A percentile compares a stretch with the other conserved stretches of the same genome.
These are phyloP conservation scores for Agrilus cyanescens DNA, from an alignment of 2,888 invertebrate species.

Conservation along the genomic window DNA sequence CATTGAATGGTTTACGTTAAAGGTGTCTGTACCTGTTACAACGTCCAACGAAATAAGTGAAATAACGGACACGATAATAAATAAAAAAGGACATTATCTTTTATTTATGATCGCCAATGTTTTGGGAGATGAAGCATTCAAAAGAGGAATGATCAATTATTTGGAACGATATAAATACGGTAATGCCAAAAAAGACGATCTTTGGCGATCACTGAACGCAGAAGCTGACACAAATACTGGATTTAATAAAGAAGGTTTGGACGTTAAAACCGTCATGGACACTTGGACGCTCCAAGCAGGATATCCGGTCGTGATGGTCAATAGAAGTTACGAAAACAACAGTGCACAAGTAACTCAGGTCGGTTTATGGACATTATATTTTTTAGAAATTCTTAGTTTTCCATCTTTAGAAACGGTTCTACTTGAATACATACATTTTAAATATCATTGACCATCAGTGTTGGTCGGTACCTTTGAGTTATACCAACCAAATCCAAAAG, in stretches of 20 bases:
- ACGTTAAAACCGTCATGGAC: constrained; percentile 68
- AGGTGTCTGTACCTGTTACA: constrained; percentile 58
- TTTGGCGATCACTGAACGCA: constrained; percentile 64
- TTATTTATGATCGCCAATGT: constrained; percentile 87
- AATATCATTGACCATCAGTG: constrained; percentile 21
- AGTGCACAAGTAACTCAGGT: constrained; percentile 48
- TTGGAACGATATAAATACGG: constrained; percentile 50
- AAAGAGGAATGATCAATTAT: constrained; percentile 54
- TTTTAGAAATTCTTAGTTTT: background rate
- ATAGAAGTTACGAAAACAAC: constrained; percentile 44
- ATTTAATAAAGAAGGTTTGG: constrained; percentile 41
- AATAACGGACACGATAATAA: constrained; percentile 78
- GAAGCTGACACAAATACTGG: constrained; percentile 40
- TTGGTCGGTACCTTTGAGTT: constrained; percentile 56
- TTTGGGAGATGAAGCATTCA: constrained; percentile 66
- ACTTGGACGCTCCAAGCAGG: constrained; percentile 81
- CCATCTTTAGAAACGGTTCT: constrained; percentile 14
- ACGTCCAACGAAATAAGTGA: constrained; percentile 69
- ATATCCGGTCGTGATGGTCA: constrained; percentile 62
- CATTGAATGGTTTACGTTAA: constrained; percentile 4
- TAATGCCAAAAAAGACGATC: constrained; percentile 73
- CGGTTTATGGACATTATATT: constrained; percentile 14
- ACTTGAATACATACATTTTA: background rate
- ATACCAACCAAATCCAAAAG: constrained; percentile 36
- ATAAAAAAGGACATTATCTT: constrained; percentile 72